These are phyloP conservation scores for Kuschelorhynchus macadamiae DNA, from an alignment of 2,888 invertebrate genomes.

Conservation along the genomic window DNA sequence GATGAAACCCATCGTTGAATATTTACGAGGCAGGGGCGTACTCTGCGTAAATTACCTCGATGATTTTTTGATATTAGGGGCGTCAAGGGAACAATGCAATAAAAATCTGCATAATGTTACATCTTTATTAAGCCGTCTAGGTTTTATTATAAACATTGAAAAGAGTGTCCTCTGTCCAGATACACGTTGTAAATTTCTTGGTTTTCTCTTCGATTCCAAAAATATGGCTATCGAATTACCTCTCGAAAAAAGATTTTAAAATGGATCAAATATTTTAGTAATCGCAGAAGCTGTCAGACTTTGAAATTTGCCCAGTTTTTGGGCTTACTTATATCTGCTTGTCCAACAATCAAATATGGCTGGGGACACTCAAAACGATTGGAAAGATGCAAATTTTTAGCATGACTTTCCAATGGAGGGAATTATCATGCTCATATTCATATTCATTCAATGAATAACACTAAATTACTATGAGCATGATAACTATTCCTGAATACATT, in stretches of 20 bases:
- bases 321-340: conserved; percentile 32
- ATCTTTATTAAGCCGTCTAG: conserved; percentile 14
- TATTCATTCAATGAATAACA: too few species aligned
- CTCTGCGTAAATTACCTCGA: too few species aligned
- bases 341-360: conserved; percentile 39
- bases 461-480: too few species aligned
- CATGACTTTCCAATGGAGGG: background rate
- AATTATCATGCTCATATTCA: conserved; percentile 5
- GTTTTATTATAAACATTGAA: conserved; percentile 3
- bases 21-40: too few species aligned
- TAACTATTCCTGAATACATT: conserved; percentile 12
- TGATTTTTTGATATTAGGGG: conserved; percentile 34
- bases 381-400: conserved; percentile 3
- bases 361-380: conserved; percentile 33
- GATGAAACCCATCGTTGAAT: conserved; percentile 48
- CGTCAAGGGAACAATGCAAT: conserved; percentile 23
- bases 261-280: background rate
- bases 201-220: conserved; percentile 44
- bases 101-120: conserved; percentile 10
- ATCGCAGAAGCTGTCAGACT: background rate
- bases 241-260: too few species aligned
- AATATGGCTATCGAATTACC: conserved; percentile 21
- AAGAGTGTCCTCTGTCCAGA: conserved; percentile 15
- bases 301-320: conserved; percentile 23
- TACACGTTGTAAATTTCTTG: conserved; percentile 43